phyloP scores from a whole-genome alignment of 2,113 vertebrate genomes.

The Todiramphus chloris region DNA sequence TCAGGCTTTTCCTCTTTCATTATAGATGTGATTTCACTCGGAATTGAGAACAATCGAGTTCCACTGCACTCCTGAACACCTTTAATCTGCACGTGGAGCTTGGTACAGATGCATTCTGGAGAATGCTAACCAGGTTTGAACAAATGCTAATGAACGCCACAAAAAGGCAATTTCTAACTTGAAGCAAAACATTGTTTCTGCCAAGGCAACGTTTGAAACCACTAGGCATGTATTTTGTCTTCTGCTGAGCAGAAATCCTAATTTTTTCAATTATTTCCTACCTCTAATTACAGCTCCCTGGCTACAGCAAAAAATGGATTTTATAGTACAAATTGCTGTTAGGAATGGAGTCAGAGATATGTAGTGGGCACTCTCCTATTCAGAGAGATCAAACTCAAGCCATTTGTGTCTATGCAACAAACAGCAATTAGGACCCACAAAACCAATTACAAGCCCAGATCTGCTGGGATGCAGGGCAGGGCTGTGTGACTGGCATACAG shows the following conservation, averaged over 20 bases:
- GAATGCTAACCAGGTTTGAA: background rate
- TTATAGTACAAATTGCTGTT: conserved; percentile 3
- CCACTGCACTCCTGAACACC: background rate
- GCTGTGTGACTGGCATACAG: conserved; percentile 10
- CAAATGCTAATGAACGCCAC: background rate
- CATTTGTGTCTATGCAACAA: conserved; percentile 27
- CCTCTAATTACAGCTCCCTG: background rate
- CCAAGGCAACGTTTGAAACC: background rate
- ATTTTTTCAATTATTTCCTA: conserved; percentile 14
- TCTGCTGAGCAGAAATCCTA: background rate
- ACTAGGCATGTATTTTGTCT: background rate
- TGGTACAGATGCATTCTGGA: accelerated
- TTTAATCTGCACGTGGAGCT: background rate
- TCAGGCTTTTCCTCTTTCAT: background rate
- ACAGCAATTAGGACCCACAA: conserved; percentile 42
- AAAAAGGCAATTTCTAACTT: conserved; percentile 11
- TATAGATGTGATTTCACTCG: background rate
- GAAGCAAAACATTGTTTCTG: conserved; percentile 13
- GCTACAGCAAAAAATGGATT: background rate
- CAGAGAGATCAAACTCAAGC: background rate
- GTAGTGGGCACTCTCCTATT: background rate
- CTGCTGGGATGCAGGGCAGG: background rate
- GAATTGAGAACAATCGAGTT: background rate
- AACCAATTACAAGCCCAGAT: conserved; percentile 14
- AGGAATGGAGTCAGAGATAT: background rate